Percentiles rank a stretch among this genome's conserved stretches.
These are phyloP conservation scores for Baccha elongata DNA, from an alignment of 2,888 invertebrate genomes.

Conservation along the genomic window DNA sequence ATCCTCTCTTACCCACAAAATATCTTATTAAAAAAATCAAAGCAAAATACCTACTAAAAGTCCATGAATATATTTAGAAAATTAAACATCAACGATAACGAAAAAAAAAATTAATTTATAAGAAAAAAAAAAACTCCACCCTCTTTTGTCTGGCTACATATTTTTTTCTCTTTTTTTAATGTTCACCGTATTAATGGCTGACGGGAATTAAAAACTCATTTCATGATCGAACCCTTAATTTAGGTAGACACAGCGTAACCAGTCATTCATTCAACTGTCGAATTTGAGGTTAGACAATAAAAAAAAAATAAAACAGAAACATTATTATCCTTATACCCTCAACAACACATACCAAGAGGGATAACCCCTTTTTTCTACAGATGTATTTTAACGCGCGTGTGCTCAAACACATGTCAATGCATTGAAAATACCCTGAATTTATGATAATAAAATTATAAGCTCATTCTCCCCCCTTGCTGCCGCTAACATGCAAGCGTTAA, in stretches of 20 bases:
- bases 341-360: background rate
- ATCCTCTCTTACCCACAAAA: background rate
- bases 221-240: slow-evolving; percentile 52
- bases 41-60: slow-evolving; percentile 44
- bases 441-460: slow-evolving; percentile 72
- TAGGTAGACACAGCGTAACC: slow-evolving; percentile 22
- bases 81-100: background rate
- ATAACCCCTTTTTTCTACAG: slow-evolving; percentile 36
- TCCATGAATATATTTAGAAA: slow-evolving; percentile 43
- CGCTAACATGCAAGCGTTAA: background rate
- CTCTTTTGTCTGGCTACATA: slow-evolving; percentile 10
- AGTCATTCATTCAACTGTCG: slow-evolving; percentile 43
- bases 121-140: slow-evolving; percentile 3
- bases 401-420: slow-evolving; percentile 27
- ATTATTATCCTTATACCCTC: background rate
- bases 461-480: slow-evolving; percentile 56
- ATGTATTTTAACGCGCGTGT: slow-evolving; percentile 48
- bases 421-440: slow-evolving; percentile 27
- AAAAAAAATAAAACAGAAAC: slow-evolving; percentile 15
- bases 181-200: slow-evolving; percentile 61
- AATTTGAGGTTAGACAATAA: slow-evolving; percentile 64
- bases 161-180: too few species aligned
- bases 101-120: slow-evolving; percentile 21
- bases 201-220: slow-evolving; percentile 71
- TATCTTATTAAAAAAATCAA: slow-evolving; percentile 52